Percentiles rank a stretch among this genome's conserved stretches.
These are phyloP conservation scores for Zophobas atratus DNA, from an alignment of 1,140 invertebrate genomes.

Conservation along the genomic window DNA sequence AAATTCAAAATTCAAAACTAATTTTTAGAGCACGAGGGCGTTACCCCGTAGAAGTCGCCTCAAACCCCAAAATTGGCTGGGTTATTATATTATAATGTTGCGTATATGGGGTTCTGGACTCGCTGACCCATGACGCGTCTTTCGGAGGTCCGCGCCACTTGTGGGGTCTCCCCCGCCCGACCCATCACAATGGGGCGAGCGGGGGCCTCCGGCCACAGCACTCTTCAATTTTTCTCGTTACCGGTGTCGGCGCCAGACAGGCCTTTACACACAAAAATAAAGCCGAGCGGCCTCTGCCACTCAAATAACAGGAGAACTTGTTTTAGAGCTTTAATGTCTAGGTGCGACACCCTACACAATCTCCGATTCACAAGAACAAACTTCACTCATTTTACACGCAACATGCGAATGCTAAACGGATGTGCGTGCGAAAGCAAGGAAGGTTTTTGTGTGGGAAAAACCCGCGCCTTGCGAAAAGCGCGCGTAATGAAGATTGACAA, in stretches of 20 bases:
- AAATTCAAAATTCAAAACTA: too few species aligned
- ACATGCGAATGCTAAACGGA: conserved; percentile 32
- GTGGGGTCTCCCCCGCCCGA: conserved; percentile 24
- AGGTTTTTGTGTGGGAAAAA: conserved; percentile 25
- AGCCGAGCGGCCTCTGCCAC: conserved; percentile 19
- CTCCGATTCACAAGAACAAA: conserved; percentile 12
- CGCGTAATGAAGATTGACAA: not conserved
- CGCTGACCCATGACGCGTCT: not conserved
- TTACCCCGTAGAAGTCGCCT: too few species aligned
- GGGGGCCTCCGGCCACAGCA: conserved; percentile 12
- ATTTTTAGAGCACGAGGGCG: too few species aligned
- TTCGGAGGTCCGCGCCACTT: conserved; percentile 26
- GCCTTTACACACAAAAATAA: conserved; percentile 26
- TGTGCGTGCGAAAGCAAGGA: conserved; percentile 26
- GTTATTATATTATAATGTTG: too few species aligned
- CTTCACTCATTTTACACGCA: conserved; percentile 26
- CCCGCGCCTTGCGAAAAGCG: conserved; percentile 10
- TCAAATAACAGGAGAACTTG: conserved; percentile 28
- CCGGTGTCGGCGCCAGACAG: conserved; percentile 35
- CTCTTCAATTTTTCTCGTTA: conserved; percentile 41
- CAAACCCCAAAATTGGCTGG: too few species aligned
- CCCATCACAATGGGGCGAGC: conserved; percentile 36
- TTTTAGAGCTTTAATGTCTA: not conserved
- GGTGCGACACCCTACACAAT: conserved; percentile 18
- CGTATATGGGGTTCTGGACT: too few species aligned